Evolutionary conservation across 2,888 invertebrate genomes (phyloP), one percentile per base, ranked within the genome.

Genomic region (Philaethria dido): DNA sequence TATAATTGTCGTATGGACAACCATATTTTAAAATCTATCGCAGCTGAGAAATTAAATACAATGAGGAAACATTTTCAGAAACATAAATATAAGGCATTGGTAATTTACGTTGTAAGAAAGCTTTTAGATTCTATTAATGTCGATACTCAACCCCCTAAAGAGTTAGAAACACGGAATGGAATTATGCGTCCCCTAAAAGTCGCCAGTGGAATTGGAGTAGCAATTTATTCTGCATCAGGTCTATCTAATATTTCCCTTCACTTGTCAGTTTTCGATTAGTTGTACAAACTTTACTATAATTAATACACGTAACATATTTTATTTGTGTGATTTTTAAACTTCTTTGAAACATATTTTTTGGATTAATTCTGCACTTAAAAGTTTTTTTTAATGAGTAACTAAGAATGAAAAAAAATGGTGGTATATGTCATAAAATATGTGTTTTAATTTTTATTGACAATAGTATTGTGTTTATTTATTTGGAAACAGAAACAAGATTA

Each of bases 131-230:
- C 85, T 85, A 88, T 90, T 89, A 90, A 86, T 87, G 86, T 83
- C 85, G 82, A 84, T 87, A 85, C 82, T 81, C 81, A 79, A 81
- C 84, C 87, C 88, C 88, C 83, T 80, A 90, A 92, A 89, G 88
- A 92, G 91, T 90, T 90, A 84, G 80, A 86, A 87, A 87, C 88
- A 89, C 84, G 84, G 84, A 91, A 92, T 89, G 86, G 87, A 91
- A 91, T 91, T 90, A 90, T 83, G 80, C 82, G 83, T 87, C 88
- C 89, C 90, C 89, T 88, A 85, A 88, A 89, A 89, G 87, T 88
- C 82, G 82, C 83, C 83, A 88, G 87, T 85, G 86, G 87, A 88
- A 87, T 89, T 88, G 87, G 81, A 86, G 79, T 80, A 77, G 81
- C 85, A 86, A 86, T 89, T 87, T 89, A 88, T 86, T 85, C 80